Conservation (phyloP, 2,113 vertebrate species). For the Lonchura striata region DNA sequence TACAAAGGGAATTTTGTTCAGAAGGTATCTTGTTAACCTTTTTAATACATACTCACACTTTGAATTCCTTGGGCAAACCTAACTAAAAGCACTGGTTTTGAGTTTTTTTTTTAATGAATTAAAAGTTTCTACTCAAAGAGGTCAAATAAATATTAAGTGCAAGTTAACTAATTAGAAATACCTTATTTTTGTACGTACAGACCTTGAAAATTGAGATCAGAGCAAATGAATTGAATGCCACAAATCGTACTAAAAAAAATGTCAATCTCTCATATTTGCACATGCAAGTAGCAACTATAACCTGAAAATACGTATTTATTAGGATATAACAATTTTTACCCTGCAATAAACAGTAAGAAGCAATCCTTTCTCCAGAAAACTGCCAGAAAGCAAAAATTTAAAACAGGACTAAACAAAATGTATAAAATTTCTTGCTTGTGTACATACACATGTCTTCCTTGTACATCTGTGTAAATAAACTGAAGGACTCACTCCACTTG, state of each 20-base stretch:
- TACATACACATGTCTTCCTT: fast-evolving
- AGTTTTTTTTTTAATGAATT: fast-evolving
- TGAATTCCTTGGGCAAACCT: neutral
- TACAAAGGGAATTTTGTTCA: neutral
- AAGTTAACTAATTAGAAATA: neutral
- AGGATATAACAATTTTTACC: neutral
- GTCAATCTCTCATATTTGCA: neutral
- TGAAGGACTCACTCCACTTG: neutral
- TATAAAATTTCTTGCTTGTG: neutral
- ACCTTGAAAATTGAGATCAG: neutral
- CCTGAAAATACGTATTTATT: neutral
- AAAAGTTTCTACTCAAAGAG: neutral
- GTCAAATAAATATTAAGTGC: neutral
- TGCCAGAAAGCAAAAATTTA: neutral
- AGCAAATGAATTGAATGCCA: neutral
- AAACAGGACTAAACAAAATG: neutral
- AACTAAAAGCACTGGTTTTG: neutral
- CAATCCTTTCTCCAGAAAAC: neutral
- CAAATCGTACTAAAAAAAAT: neutral
- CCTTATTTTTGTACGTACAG: neutral
- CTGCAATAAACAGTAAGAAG: neutral
- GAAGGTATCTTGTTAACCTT: neutral
- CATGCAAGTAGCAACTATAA: neutral
- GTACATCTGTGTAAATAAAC: neutral
- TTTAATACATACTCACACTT: neutral